These are phyloP conservation scores for Microtus ochrogaster DNA, from an alignment of 2,113 vertebrate species.

Conservation along the genomic window DNA sequence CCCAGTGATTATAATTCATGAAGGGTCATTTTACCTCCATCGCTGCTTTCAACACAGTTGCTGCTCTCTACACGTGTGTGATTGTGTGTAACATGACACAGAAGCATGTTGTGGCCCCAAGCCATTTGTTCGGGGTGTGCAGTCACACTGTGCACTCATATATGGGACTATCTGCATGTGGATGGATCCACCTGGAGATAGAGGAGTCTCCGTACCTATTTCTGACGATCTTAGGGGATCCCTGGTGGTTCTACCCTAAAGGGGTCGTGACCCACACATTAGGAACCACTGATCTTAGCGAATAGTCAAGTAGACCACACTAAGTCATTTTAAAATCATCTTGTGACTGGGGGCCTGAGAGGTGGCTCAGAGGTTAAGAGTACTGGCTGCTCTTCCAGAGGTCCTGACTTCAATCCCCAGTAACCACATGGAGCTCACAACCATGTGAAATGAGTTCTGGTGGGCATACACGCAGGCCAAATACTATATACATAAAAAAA, in stretches of 20 bases:
- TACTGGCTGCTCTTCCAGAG: not conserved
- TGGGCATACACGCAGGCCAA: not conserved
- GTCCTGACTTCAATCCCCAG: not conserved
- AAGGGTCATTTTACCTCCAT: not conserved
- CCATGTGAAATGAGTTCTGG: not conserved
- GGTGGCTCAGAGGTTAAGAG: not conserved
- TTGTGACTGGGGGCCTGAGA: not conserved
- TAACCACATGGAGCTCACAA: not conserved
- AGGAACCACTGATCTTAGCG: not conserved
- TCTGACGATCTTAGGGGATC: not conserved
- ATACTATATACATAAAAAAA: not conserved
- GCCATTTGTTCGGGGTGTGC: not conserved
- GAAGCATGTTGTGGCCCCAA: not conserved
- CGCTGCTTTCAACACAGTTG: not conserved
- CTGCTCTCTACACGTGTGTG: not conserved
- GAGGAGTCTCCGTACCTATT: not conserved
- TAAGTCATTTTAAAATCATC: not conserved
- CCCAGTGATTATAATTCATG: not conserved
- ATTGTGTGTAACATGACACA: not conserved
- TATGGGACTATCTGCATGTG: too few species aligned
- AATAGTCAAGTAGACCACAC: not conserved
- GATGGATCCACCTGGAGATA: not conserved
- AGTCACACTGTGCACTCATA: too few species aligned
- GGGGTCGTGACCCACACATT: rapidly evolving
- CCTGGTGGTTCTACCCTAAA: not conserved